These are phyloP conservation scores for Papilio polytes DNA, from an alignment of 1,140 invertebrate species.

Conservation along the genomic window DNA sequence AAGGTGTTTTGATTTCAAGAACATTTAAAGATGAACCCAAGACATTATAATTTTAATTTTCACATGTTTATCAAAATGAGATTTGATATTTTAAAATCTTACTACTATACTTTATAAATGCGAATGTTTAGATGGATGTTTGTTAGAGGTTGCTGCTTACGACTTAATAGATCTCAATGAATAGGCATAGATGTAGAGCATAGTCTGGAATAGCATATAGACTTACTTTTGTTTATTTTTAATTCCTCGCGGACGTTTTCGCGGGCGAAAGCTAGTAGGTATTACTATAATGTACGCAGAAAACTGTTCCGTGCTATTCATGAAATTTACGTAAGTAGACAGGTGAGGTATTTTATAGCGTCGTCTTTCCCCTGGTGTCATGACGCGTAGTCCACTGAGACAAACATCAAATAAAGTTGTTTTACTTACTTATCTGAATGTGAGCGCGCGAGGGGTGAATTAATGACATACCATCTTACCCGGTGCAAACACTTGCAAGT, in stretches of 20 bases:
- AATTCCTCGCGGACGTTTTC: no score
- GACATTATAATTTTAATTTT: no score
- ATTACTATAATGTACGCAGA: not conserved
- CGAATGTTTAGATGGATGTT: no score
- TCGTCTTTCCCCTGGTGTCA: slow-evolving; percentile 58
- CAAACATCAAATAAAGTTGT: slow-evolving; percentile 81
- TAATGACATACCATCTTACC: slow-evolving; percentile 70
- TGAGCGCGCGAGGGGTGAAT: slow-evolving; percentile 72
- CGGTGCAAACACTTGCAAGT: slow-evolving; percentile 63
- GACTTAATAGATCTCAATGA: no score
- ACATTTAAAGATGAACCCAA: not conserved
- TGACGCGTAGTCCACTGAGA: slow-evolving; percentile 60
- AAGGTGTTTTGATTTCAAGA: not conserved
- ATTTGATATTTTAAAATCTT: no score
- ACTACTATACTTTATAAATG: no score
- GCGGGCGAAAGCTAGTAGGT: not conserved
- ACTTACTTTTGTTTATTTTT: no score
- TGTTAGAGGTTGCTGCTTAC: no score
- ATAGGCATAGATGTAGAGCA: no score
- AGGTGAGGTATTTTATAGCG: slow-evolving; percentile 43
- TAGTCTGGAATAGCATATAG: no score
- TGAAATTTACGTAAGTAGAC: slow-evolving; percentile 12
- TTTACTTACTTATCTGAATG: slow-evolving; percentile 77
- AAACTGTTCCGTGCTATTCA: not conserved
- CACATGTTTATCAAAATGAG: no score